Evolutionary conservation across 1,140 invertebrate species (phyloP), one percentile per base, ranked within the genome.

Genomic region (Amphibalanus amphitrite): DNA sequence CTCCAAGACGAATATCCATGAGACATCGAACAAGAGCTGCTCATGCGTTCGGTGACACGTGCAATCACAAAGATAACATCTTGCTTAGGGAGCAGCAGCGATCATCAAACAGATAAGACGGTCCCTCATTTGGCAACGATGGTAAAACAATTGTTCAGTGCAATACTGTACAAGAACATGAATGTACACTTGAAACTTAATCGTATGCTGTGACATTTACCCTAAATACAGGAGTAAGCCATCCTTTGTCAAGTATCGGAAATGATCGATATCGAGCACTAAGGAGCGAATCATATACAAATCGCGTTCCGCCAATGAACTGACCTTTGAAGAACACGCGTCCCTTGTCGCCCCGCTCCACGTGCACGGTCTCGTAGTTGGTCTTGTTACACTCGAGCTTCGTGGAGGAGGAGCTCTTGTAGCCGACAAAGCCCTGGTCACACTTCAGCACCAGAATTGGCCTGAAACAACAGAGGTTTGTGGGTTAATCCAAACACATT

Each of bases 331-430:
- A 91, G 79, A 90, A 88, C 64, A 97, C 93, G 64, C 90, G 82
- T 29, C 95, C 95, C 78, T 91, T 91, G 73, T 93, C 90, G 72
- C 89, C 90, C 71, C 92, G 85, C 80, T 95, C 90, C 28, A 97
- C 89, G 78, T 89, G 85, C 73, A 97, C 95, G 47, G 92, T 91
- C 81, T 96, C 93, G 78, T 97, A 97, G 71, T 87, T 88, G 69
- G 93, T 91, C 83, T 95, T 95, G 82, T 97, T 97, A 84, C 95
- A 97, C 80, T 97, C 94, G 74, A 96, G 84, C 79, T 92, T 90
- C 25, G 87, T 83, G 76, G 87, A 91, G 47, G 86, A 84, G 0
- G 86, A 81, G 59, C 87, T 87, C 82, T 95, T 96, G 76, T 90
- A 92, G 0, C 94, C 95, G 65, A 97, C 94, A 81, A 96, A 97